A percentile compares a stretch with the other conserved stretches of the same genome.
These are phyloP conservation scores for Gymnocypris eckloni DNA, from an alignment of 2,797 vertebrate genomes.

Conservation along the genomic window DNA sequence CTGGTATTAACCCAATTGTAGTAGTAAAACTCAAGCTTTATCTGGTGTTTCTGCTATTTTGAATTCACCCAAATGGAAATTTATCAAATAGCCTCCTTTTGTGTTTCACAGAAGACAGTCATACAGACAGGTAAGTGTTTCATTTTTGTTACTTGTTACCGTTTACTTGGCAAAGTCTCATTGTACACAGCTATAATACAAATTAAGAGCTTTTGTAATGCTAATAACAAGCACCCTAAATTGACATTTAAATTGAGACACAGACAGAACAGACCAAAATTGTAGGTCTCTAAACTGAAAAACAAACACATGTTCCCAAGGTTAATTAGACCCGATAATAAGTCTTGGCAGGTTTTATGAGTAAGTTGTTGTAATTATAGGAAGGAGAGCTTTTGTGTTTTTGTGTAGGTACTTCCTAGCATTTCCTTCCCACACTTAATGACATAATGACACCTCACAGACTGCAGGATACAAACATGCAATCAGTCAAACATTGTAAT, in stretches of 20 bases:
- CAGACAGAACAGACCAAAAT: background rate
- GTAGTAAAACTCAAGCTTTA: background rate
- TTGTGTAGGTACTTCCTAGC: constrained; percentile 6
- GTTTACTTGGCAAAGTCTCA: background rate
- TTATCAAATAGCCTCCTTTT: background rate
- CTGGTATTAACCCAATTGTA: background rate
- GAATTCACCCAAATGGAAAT: too few species aligned
- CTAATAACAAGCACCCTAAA: background rate
- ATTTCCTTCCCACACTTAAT: constrained; percentile 29
- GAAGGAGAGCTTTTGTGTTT: background rate
- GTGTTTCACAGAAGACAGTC: background rate
- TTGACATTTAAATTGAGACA: background rate
- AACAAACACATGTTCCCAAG: background rate
- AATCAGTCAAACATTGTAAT: constrained; percentile 19
- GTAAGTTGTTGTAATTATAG: constrained; percentile 12
- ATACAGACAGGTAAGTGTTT: background rate
- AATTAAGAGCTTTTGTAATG: background rate
- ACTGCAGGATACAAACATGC: background rate
- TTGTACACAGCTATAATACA: background rate
- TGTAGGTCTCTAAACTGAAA: background rate
- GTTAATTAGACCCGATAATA: constrained; percentile 8
- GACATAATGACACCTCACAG: constrained; percentile 38
- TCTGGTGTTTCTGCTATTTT: too few species aligned
- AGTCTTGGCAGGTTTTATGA: constrained; percentile 10
- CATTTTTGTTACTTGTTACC: background rate